A percentile compares a stretch with the other conserved stretches of the same genome.
Evolutionary conservation across 2,113 vertebrate genomes (phyloP).

Genomic region (Muscicapa adusta): DNA sequence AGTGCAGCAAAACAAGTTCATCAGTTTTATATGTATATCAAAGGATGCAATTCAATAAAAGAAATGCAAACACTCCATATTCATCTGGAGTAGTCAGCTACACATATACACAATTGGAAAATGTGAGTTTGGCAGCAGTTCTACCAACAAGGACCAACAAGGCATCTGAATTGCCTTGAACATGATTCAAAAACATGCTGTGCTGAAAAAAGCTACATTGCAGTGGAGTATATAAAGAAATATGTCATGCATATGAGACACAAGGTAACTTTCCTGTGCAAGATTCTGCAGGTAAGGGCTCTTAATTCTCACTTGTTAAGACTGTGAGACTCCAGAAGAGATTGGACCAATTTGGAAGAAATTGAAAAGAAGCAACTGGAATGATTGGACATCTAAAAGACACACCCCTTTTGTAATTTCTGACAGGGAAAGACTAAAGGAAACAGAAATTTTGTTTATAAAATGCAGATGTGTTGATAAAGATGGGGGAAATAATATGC

Average conservation of each 20-base stretch:
- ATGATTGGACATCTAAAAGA: neutral
- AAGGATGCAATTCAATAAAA: neutral
- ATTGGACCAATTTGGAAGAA: neutral
- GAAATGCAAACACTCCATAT: neutral
- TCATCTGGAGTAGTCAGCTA: neutral
- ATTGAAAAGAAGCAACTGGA: neutral
- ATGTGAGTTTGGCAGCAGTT: neutral
- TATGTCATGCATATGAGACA: neutral
- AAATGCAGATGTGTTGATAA: neutral
- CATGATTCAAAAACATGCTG: neutral
- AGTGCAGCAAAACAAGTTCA: neutral
- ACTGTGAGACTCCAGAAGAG: neutral
- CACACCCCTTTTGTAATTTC: neutral
- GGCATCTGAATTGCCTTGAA: neutral
- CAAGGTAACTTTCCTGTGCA: neutral
- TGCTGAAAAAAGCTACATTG: neutral
- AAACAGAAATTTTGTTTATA: neutral
- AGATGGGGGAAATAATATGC: neutral
- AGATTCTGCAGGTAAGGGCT: neutral
- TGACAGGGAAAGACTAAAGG: neutral
- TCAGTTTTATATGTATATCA: neutral
- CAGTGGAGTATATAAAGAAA: neutral
- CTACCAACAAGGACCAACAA: neutral
- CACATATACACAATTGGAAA: neutral
- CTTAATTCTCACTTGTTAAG: neutral